phyloP scores from a whole-genome alignment of 2,113 vertebrate genomes.

The Eira barbara region DNA sequence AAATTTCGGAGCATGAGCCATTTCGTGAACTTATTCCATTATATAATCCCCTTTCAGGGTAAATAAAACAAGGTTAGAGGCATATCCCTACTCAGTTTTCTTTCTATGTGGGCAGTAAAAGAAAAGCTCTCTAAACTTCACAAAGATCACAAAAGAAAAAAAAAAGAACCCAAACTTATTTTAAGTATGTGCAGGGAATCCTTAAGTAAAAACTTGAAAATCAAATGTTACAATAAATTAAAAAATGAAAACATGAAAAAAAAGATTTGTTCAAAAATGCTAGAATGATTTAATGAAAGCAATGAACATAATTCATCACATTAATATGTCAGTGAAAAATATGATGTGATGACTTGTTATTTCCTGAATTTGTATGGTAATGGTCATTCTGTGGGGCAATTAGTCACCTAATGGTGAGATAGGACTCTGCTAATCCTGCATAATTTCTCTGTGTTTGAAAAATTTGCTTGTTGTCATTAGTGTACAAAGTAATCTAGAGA shows the following conservation, averaged over 20 bases:
- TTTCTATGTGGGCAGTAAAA: neutral
- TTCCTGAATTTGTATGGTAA: neutral
- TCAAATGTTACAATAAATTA: neutral
- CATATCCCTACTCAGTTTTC: neutral
- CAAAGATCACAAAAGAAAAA: neutral
- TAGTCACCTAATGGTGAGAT: slow-evolving; percentile 28
- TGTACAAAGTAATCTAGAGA: neutral
- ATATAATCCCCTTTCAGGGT: neutral
- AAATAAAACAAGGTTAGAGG: neutral
- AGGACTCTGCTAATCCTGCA: neutral
- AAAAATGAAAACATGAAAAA: neutral
- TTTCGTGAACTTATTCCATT: neutral
- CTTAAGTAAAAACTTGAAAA: neutral
- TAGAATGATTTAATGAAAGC: neutral
- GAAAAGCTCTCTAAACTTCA: neutral
- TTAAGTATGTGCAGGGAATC: neutral
- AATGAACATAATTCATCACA: slow-evolving; percentile 28
- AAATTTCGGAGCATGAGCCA: neutral
- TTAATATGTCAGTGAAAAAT: slow-evolving; percentile 33
- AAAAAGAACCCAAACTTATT: neutral
- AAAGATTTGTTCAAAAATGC: slow-evolving; percentile 2
- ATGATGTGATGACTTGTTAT: slow-evolving; percentile 23
- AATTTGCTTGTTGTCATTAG: neutral
- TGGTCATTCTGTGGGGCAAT: neutral
- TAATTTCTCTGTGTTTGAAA: slow-evolving; percentile 27